Conservation (phyloP, 2,797 vertebrate genomes). For the Erethizon dorsatum region DNA sequence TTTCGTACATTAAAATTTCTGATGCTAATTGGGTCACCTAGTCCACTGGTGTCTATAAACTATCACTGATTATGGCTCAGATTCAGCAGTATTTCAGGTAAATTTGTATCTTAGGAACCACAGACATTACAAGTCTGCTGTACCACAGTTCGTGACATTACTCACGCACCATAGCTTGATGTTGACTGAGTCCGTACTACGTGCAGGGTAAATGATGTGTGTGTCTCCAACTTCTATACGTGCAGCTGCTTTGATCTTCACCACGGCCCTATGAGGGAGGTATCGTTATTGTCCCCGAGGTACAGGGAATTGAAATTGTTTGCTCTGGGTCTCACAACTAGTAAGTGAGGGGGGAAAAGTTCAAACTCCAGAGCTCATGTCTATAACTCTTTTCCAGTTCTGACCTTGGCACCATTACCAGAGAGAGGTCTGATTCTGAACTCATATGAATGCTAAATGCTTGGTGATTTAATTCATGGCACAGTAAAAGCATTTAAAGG, state of each 20-base stretch:
- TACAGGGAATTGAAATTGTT: constrained; percentile 3
- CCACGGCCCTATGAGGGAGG: background rate
- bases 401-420: constrained; percentile 47
- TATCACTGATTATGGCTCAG: background rate
- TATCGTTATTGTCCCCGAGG: background rate
- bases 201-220: background rate
- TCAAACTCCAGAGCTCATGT: constrained; percentile 42
- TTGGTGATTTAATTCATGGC: constrained; percentile 70
- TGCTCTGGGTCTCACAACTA: constrained; percentile 11
- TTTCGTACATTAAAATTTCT: background rate
- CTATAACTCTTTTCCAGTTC: constrained; percentile 36
- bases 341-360: constrained; percentile 30
- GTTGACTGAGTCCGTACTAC: background rate
- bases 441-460: constrained; percentile 66
- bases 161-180: background rate
- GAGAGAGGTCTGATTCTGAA: constrained; percentile 48
- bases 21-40: background rate
- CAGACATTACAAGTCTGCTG: background rate
- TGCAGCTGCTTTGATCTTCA: constrained; percentile 35
- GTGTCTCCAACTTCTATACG: background rate
- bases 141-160: background rate
- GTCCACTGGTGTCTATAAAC: background rate
- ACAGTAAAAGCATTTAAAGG: constrained; percentile 72
- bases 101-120: background rate
- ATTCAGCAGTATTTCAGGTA: background rate